Evolutionary conservation across 2,797 vertebrate genomes (phyloP).

Genomic region (Clamator glandarius): DNA sequence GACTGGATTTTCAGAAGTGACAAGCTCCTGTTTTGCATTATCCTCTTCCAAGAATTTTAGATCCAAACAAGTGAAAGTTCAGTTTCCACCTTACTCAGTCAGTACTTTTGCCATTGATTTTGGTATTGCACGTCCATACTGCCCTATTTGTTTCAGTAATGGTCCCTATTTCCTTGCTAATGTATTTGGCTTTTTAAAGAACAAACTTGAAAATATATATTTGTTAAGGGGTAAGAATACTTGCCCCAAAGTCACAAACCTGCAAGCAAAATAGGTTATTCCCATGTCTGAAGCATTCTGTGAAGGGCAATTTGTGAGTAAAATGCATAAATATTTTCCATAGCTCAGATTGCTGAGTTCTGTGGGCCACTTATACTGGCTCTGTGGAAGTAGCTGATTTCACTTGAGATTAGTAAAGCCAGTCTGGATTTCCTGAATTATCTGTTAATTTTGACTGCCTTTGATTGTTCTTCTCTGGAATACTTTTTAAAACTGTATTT

Average conservation of each 20-base stretch:
- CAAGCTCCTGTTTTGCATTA: not conserved
- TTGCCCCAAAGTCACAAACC: not conserved
- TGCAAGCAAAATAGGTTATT: not conserved
- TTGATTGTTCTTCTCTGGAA: not conserved
- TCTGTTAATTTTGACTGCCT: constrained; percentile 16
- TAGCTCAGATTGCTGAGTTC: not conserved
- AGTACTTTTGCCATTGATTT: not conserved
- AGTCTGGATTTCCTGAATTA: constrained; percentile 16
- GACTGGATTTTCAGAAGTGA: not conserved
- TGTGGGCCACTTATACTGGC: not conserved
- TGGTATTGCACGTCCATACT: not conserved
- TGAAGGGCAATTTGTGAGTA: not conserved
- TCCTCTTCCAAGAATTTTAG: not conserved
- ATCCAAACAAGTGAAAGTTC: not conserved
- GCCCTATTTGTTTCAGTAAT: not conserved
- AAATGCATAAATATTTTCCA: not conserved
- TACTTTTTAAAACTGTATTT: not conserved
- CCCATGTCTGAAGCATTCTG: not conserved
- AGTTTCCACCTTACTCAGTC: not conserved
- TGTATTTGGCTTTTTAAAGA: not conserved
- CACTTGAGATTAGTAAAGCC: not conserved
- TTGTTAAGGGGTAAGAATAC: not conserved
- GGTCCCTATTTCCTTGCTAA: not conserved
- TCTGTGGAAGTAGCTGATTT: not conserved
- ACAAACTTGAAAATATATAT: not conserved